phyloP scores from a whole-genome alignment of 2,888 invertebrate species.

The Chrysolina oricalcia region DNA sequence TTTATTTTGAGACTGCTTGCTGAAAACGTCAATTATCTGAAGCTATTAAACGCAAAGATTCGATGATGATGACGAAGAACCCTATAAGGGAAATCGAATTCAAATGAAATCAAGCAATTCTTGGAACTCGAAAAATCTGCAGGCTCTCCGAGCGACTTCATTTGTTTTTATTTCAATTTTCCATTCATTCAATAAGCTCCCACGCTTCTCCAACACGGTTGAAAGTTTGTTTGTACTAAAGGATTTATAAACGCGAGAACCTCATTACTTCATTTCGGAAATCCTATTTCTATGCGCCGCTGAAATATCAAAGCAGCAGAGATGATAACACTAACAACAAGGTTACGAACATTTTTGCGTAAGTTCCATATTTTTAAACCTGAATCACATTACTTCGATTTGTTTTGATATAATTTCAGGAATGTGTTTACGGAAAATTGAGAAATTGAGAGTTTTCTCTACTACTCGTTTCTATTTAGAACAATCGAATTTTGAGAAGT shows the following conservation, averaged over 20 bases:
- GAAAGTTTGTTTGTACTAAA: constrained; percentile 1
- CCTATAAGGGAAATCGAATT: not conserved
- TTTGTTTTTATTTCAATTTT: not conserved
- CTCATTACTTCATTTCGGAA: constrained; percentile 18
- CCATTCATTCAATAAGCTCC: constrained; percentile 14
- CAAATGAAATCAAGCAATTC: not conserved
- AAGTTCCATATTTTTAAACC: constrained; percentile 2
- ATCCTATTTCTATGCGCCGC: not conserved
- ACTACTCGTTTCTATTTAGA: no score
- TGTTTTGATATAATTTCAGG: constrained; percentile 1
- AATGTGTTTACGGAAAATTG: not conserved
- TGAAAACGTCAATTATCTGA: no score
- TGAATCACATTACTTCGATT: not conserved
- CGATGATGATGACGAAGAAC: no score
- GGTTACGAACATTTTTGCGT: constrained; percentile 5
- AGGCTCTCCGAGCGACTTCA: not conserved
- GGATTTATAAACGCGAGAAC: constrained; percentile 18
- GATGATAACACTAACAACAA: constrained; percentile 1
- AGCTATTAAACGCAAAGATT: no score
- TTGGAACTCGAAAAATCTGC: not conserved
- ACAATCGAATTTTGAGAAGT: no score
- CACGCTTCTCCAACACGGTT: constrained; percentile 7
- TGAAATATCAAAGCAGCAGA: constrained; percentile 9
- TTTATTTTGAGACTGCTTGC: no score
- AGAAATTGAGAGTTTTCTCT: not conserved